Percentiles rank a stretch among this genome's conserved stretches.
phyloP scores from a whole-genome alignment of 2,797 vertebrate species.

The Loris lydekkerianus region DNA sequence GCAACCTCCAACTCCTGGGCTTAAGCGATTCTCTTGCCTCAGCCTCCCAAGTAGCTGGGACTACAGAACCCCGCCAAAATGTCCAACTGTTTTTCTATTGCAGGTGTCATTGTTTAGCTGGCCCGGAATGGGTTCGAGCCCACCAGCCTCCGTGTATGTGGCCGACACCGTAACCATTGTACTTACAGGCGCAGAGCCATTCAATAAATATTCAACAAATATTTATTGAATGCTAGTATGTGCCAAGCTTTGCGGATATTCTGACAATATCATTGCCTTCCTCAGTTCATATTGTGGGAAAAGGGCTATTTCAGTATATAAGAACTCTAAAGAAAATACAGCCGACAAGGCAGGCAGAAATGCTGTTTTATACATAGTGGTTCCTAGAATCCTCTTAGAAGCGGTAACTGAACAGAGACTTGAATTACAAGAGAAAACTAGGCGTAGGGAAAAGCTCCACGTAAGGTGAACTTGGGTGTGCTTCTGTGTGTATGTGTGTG shows the following conservation, averaged over 20 bases:
- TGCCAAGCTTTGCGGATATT: not conserved
- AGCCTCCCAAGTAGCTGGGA: no score
- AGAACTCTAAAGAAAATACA: not conserved
- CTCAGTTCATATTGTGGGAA: not conserved
- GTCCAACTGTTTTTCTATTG: no score
- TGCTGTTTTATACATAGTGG: not conserved
- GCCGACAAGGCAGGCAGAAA: not conserved
- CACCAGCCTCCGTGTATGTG: no score
- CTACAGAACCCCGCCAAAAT: no score
- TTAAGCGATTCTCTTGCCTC: no score
- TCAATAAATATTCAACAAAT: not conserved
- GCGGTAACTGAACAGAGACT: not conserved
- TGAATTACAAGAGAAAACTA: not conserved
- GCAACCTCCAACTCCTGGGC: no score
- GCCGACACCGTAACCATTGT: no score
- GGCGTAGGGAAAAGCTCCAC: not conserved
- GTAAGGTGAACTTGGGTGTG: not conserved
- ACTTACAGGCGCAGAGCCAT: not conserved
- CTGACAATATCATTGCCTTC: fast-evolving
- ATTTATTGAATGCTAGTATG: not conserved
- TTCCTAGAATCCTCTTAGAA: not conserved
- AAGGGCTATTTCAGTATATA: not conserved
- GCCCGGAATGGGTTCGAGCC: no score
- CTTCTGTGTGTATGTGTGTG: not conserved
- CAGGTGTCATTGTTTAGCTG: no score